Conservation (phyloP, 2,113 vertebrate genomes). For the Diadophis punctatus region DNA sequence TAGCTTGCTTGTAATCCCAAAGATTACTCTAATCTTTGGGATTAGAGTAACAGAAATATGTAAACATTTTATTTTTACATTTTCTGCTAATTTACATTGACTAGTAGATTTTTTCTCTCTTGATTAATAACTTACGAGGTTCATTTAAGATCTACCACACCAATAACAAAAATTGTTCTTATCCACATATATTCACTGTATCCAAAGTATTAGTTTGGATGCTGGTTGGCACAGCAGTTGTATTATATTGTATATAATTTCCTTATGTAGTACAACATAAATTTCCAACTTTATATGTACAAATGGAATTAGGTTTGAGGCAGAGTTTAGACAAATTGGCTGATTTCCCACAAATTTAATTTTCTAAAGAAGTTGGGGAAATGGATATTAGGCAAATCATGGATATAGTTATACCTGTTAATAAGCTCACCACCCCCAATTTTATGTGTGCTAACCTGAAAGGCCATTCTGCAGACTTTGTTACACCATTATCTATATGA, state of each 20-base stretch:
- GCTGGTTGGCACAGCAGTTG: background rate
- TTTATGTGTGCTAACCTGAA: background rate
- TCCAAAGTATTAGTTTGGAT: background rate
- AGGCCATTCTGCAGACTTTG: background rate
- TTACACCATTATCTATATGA: background rate
- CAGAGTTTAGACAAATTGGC: background rate
- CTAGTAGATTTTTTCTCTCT: background rate
- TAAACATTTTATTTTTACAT: background rate
- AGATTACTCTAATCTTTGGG: background rate
- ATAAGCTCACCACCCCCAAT: background rate
- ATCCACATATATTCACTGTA: background rate
- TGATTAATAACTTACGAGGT: background rate
- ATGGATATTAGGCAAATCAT: background rate
- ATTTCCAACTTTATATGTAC: background rate
- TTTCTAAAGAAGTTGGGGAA: background rate
- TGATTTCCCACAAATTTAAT: background rate
- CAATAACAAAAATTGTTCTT: background rate
- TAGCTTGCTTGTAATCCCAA: background rate
- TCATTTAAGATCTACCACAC: background rate
- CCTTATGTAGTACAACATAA: background rate
- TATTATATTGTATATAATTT: background rate
- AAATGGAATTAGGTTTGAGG: background rate
- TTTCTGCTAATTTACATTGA: background rate
- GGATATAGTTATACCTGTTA: background rate
- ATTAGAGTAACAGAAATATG: background rate